Evolutionary conservation across 2,113 vertebrate genomes (phyloP), one percentile per base, ranked within the genome.

Genomic region (Oryzias curvinotus): DNA sequence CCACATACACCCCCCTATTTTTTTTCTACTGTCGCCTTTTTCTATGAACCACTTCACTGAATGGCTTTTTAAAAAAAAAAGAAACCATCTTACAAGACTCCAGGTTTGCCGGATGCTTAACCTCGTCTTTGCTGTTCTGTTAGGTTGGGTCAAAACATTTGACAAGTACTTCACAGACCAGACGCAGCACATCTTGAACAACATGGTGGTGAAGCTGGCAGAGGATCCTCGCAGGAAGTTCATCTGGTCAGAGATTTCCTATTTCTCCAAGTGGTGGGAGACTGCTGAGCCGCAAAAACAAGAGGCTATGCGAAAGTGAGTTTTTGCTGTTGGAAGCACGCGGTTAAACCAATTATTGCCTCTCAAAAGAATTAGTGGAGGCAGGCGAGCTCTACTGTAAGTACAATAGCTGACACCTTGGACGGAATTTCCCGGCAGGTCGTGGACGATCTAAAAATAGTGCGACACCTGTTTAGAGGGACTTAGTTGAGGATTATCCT

Each of bases 71-170:
- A 23, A 23, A 23, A n/a, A n/a, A 61, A 42, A 45, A 30, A 41
- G 50, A 56, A 47, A 78, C 57, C 62, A 28, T 52, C 53, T 68
- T 19, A 7, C 30, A 10, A 4, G 43, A 44, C 42, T 44, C 3
- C 3, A 12, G 10, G 12, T 59, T 10, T 52, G 46, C 12, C 58
- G 57, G 60, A 62, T 49, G 18, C 28, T 60, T 47, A 41, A 8
- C 25, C 47, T 55, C 42, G 41, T 68, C 23, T 13, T 25, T 42
- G 3, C 53, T 71, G 30, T 72, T 21, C 62, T 73, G 15, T 21
- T 83, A 98, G 97, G 97, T 75, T 99, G 97, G 97, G 80, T 99
- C 85, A 99, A 99, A 91, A 99, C 97, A n/a, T 99, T 98, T 26
- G 97, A 99, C 85, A 98, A 98, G 87, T 99, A 99, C 87, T 99